Conservation (phyloP, 1,140 invertebrate species). For the Maconellicoccus hirsutus region DNA sequence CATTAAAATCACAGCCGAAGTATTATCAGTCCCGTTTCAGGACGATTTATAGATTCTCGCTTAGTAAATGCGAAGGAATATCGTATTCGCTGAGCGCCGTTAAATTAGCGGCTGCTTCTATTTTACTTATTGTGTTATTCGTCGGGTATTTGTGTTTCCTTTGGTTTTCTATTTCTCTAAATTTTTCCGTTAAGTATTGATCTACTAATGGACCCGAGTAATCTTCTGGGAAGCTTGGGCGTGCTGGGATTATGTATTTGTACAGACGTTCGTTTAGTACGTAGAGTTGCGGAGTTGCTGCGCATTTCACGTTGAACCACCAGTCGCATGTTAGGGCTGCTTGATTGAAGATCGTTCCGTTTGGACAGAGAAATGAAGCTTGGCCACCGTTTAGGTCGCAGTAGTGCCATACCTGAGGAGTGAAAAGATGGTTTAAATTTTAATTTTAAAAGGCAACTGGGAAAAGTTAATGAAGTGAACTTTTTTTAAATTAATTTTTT, state of each 20-base stretch:
- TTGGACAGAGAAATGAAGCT: conserved; percentile 79
- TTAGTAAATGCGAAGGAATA: background rate
- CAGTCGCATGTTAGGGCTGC: conserved; percentile 73
- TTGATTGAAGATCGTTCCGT: conserved; percentile 84
- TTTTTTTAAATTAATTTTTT: too few relatives aligned
- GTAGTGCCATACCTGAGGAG: conserved; percentile 84
- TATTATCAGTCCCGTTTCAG: background rate
- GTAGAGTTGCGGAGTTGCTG: conserved; percentile 66
- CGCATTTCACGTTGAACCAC: conserved; percentile 76
- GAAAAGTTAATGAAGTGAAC: too few relatives aligned
- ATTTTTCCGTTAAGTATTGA: conserved; percentile 66
- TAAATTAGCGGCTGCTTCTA: background rate
- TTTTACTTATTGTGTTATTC: background rate
- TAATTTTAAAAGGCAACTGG: too few relatives aligned
- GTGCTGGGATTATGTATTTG: conserved; percentile 71
- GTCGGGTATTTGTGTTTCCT: conserved; percentile 37
- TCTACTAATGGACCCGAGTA: conserved; percentile 73
- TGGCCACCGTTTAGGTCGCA: conserved; percentile 83
- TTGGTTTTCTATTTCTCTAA: conserved; percentile 69
- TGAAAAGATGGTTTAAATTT: too few relatives aligned
- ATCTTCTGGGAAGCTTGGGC: conserved; percentile 76
- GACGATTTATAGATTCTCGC: background rate
- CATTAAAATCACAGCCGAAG: background rate
- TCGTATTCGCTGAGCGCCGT: background rate
- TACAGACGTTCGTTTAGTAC: conserved; percentile 77